Evolutionary conservation across 2,888 invertebrate species (phyloP), one percentile per base, ranked within the genome.

Genomic region (Patella depressa): DNA sequence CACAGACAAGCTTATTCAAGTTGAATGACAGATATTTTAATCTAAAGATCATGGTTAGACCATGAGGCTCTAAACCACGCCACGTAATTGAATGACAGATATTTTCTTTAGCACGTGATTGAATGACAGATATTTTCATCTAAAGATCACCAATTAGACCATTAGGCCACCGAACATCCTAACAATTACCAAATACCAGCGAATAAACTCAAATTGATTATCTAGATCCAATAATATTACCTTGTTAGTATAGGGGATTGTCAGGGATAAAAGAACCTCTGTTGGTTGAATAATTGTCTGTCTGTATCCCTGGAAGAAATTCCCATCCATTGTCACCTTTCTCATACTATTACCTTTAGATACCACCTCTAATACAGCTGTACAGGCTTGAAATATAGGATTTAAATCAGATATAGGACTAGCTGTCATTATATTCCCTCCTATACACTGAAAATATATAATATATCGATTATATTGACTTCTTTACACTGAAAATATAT

Each of bases 391-490:
- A 79, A 98, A 94, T 83, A 98, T 94, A 0, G 98, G 98, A 92
- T 97, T 97, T 89, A 98, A 93, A 92, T 98, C 98, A 0, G 98
- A 98, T 90, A 98, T 98, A 0, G 98, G 98, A 92, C 97, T 98
- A 34, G 96, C 96, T 0, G 97, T 98, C 93, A 97, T 95, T 81
- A 98, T 95, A 91, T 98, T 98, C 45, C 98, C 98, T 53, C 96
- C 97, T 45, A 98, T 92, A 12, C 96, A 95, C 94, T 94, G 87
- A 24, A 73, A 78, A 65, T 19, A 12, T 17, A 73, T 55, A 45
- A 7, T 29, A 71, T 45, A 24, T 65, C 24, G 65, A 19, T 19
- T 19, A 19, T 65, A 24, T 65, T 19, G 12, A 19, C 24, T 19
- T 9, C n/a, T 24, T 24, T 65, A 19, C 19, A 11, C 19, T 65